Conservation (phyloP, 1,140 invertebrate genomes). For the Aphelinus certus region DNA sequence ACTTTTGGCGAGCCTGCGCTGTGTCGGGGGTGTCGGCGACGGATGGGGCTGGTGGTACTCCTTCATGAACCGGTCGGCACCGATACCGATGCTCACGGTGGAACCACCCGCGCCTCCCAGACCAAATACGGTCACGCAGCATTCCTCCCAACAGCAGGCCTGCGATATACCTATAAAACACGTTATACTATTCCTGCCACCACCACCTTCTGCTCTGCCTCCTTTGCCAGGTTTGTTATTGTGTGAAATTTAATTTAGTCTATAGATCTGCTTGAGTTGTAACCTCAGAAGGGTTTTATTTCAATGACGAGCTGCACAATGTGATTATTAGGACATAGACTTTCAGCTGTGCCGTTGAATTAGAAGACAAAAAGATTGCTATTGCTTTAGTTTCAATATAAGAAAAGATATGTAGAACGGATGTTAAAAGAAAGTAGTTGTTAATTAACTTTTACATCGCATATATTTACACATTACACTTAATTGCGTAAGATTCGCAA, state of each 20-base stretch:
- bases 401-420: neutral
- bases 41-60: constrained; percentile 65
- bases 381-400: constrained; percentile 4
- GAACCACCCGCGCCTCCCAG: constrained; percentile 11
- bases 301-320: no score
- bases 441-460: constrained; percentile 5
- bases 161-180: constrained; percentile 63
- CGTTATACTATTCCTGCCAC: constrained; percentile 51
- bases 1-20: constrained; percentile 86
- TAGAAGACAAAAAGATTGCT: no score
- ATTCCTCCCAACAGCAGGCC: constrained; percentile 65
- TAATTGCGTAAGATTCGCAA: constrained; percentile 7
- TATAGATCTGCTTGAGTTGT: no score
- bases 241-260: neutral
- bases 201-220: constrained; percentile 41
- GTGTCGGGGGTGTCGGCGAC: constrained; percentile 80
- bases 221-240: neutral
- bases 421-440: neutral
- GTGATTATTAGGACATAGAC: no score
- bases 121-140: constrained; percentile 56
- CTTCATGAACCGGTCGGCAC: constrained; percentile 53
- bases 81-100: constrained; percentile 39
- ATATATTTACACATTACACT: constrained; percentile 4
- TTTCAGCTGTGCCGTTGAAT: no score
- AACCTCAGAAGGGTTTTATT: no score